A percentile compares a stretch with the other conserved stretches of the same genome.
Evolutionary conservation across 1,140 invertebrate species (phyloP).

Genomic region (Hylaeus volcanicus): DNA sequence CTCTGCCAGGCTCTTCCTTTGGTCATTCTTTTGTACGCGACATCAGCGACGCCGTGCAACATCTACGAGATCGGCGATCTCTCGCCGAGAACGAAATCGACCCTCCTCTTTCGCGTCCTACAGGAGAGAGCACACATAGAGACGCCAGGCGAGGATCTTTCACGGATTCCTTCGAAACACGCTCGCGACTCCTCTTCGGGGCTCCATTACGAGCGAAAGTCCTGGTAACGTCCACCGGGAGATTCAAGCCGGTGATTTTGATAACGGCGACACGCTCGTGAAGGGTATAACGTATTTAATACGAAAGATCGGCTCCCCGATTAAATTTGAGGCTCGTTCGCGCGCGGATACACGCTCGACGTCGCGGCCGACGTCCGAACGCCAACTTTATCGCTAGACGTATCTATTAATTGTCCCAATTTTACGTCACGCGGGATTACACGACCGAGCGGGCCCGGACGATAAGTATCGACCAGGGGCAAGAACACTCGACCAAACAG

Average conservation of each 20-base stretch:
- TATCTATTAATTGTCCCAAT: slow-evolving; percentile 47
- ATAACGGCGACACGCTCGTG: slow-evolving; percentile 41
- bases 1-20: slow-evolving; percentile 6
- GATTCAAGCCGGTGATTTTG: slow-evolving; percentile 40
- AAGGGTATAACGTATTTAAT: slow-evolving; percentile 41
- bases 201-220: slow-evolving; percentile 38
- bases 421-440: slow-evolving; percentile 32
- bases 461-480: slow-evolving; percentile 18
- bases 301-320: slow-evolving; percentile 18
- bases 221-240: slow-evolving; percentile 25
- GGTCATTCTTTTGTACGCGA: slow-evolving; percentile 49
- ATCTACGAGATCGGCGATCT: slow-evolving; percentile 60
- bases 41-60: slow-evolving; percentile 61
- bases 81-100: slow-evolving; percentile 44
- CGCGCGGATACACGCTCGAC: no score
- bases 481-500: neutral
- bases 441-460: neutral
- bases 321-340: slow-evolving; percentile 25
- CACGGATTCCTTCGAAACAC: slow-evolving; percentile 50
- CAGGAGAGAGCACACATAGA: slow-evolving; percentile 1
- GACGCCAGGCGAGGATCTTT: slow-evolving; percentile 14
- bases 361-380: neutral
- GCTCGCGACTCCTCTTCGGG: slow-evolving; percentile 29
- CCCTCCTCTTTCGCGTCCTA: slow-evolving; percentile 14
- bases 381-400: slow-evolving; percentile 29